Evolutionary conservation across 2,797 vertebrate genomes (phyloP), one percentile per base, ranked within the genome.

Genomic region (Hybognathus amarus): DNA sequence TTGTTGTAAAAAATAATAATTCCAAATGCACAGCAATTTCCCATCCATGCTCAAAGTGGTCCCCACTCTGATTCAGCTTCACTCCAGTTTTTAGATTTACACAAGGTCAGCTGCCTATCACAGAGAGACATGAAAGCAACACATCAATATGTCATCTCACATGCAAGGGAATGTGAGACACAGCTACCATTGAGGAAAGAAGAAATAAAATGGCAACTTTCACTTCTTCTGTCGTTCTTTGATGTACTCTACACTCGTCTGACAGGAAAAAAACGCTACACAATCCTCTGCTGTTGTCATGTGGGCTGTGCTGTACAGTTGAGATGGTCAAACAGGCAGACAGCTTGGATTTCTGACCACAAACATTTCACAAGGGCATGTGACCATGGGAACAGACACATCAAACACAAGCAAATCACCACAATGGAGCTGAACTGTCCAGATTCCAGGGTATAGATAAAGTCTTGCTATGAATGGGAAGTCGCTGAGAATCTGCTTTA

Each of bases 341-440:
- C 85, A 83, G 17, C 90, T 88, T 30, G 47, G 56, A 67, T 64
- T 36, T 81, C 71, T 66, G 80, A 90, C 85, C 45, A 91, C 92
- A 94, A 94, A 93, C 92, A 94, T 94, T 91, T 92, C 92, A 93
- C 92, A 91, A 90, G 89, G 68, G 88, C 93, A 93, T 91, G 90
- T 90, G 92, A 75, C 85, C 92, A 90, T 93, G 91, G 90, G 91
- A 94, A 94, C 92, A 93, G 54, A 78, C 75, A 83, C 82, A 83
- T 92, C 91, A 82, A 83, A 80, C 71, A 76, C 56, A 69, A 76
- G 79, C 64, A 50, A 75, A 66, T 67, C 47, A 1, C 22, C 61
- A 66, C 64, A 80, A 75, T 71, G 68, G 45, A 61, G 50, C 74
- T 63, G 17, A 59, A 54, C 36, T 75, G 52, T 74, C 47, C 66